These are phyloP conservation scores for Lypha dubia DNA, from an alignment of 2,888 invertebrate species.

Conservation along the genomic window DNA sequence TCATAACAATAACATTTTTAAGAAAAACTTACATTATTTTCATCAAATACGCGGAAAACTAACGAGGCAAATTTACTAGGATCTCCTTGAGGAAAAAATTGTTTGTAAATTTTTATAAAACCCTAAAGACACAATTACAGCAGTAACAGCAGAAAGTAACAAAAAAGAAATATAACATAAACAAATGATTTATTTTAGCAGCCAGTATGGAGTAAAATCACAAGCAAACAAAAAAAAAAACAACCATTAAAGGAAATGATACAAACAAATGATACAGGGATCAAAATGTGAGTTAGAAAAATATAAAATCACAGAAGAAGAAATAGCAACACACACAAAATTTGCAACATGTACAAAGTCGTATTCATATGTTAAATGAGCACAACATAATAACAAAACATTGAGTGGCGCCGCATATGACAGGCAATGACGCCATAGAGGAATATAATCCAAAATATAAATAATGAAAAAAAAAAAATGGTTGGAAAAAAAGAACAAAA, in stretches of 20 bases:
- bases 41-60: conserved; percentile 99
- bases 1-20: neutral
- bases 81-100: conserved; percentile 99
- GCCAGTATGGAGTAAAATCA: conserved; percentile 15
- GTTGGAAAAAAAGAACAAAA: conserved; percentile 20
- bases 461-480: conserved; percentile 8
- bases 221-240: neutral
- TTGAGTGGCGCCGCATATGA: conserved; percentile 68
- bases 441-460: conserved; percentile 51
- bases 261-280: neutral
- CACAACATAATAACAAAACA: conserved; percentile 59
- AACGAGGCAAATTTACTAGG: conserved; percentile 99
- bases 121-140: conserved; percentile 86
- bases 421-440: conserved; percentile 65
- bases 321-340: conserved; percentile 44
- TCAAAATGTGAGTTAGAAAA: conserved; percentile 10
- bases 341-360: conserved; percentile 33
- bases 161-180: conserved; percentile 32
- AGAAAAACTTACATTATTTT: conserved; percentile 94
- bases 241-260: neutral
- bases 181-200: conserved; percentile 48
- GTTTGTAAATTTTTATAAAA: conserved; percentile 99
- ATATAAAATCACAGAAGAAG: no score
- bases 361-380: conserved; percentile 67
- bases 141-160: conserved; percentile 3